Base-by-base conservation (phyloP, 2,113 vertebrate genomes). In the Malurus cyaneus region DNA sequence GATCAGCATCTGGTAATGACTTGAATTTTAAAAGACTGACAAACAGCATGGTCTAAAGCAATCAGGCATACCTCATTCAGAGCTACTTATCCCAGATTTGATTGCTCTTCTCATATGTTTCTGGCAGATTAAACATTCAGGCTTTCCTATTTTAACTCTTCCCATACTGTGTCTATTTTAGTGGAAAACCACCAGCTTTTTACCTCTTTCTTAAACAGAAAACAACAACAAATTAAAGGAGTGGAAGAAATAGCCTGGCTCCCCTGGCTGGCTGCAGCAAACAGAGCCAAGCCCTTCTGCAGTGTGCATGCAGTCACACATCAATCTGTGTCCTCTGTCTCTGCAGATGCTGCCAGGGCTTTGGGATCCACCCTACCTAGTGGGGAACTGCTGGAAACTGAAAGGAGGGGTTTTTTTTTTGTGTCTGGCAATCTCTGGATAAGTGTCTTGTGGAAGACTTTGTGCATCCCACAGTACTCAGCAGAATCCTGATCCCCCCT, bases 21-120 rank as follows among this genome's bases (percentile, higher is more conserved):
- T 97, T 98, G 97, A 97, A 97, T 98, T 98, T 98, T 98, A 98
- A 98, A 98, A 98, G 94, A 96, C 97, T 98, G 97, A 98, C 98
- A 98, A 98, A 98, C 97, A 98, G 97, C 96, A 92, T 92, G 93
- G 96, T 98, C 97, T 96, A 93, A 97, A 97, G 98, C 97, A 97
- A 97, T 98, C 80, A 95, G 96, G 96, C 97, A 93, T 95, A 95
- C 93, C 95, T 97, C 97, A 97, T 98, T 98, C 94, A 41, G 89
- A 97, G 95, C 95, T 93, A 87, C 96, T 98, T 97, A 97, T 97
- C 83, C 87, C 89, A 92, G 96, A 96, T 97, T 95, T 97, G 97
- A 98, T 98, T 98, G 97, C 97, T 97, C 94, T 95, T 97, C 95
- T 97, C 79, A 19, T 95, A 94, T 97, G 96, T 96, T 98, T 97